Percentiles rank a stretch among this genome's conserved stretches.
phyloP scores from a whole-genome alignment of 2,888 invertebrate genomes.

The Aquatica leii region DNA sequence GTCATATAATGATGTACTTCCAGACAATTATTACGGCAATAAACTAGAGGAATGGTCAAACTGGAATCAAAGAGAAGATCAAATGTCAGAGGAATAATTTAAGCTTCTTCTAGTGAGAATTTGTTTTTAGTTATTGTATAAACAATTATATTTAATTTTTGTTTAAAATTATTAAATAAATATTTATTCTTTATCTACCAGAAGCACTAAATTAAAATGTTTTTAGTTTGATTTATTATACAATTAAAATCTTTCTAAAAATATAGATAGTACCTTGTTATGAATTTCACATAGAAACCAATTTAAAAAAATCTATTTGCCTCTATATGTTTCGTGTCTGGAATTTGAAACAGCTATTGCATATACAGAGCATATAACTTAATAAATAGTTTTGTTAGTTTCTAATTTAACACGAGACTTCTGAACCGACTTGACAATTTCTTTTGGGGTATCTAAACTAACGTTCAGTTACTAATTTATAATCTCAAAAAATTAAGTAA shows the following conservation, averaged over 20 bases:
- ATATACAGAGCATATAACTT: no score
- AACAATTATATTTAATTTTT: constrained; percentile 4
- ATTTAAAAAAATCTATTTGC: no score
- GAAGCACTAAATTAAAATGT: constrained; percentile 2
- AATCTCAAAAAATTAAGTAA: no score
- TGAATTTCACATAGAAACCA: no score
- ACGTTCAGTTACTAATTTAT: no score
- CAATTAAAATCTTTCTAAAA: background rate
- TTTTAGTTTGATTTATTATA: constrained; percentile 10
- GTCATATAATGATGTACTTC: constrained; percentile 17
- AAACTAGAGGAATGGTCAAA: constrained; percentile 25
- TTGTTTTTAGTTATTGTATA: background rate
- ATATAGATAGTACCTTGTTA: no score
- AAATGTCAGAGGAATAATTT: constrained; percentile 52
- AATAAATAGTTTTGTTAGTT: no score
- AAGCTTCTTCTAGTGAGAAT: background rate
- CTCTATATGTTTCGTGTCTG: no score
- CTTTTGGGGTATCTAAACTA: no score
- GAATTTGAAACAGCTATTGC: no score
- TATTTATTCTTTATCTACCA: background rate
- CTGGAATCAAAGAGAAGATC: constrained; percentile 27
- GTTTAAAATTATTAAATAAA: background rate
- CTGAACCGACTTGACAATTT: no score
- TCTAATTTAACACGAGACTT: no score
- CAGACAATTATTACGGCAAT: constrained; percentile 28